Percentiles rank a stretch among this genome's conserved stretches.
phyloP scores from a whole-genome alignment of 2,888 invertebrate species.

The Cinara cedri region DNA sequence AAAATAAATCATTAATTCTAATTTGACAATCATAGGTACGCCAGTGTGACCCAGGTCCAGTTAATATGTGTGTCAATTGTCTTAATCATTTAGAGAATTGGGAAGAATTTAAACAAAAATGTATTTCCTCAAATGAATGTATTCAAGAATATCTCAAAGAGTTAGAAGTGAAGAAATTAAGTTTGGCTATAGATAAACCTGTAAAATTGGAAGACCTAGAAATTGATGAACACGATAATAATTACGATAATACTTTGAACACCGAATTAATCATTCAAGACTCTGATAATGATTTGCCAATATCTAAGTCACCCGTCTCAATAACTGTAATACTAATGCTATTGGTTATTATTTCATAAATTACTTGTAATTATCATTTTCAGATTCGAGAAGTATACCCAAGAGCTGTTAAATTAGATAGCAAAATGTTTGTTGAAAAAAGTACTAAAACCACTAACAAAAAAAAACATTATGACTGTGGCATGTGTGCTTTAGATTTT shows the following conservation, averaged over 20 bases:
- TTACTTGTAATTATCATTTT: not conserved
- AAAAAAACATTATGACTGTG: constrained; percentile 36
- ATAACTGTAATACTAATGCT: constrained; percentile 26
- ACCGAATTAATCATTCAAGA: constrained; percentile 18
- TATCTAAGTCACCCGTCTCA: constrained; percentile 23
- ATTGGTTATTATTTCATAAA: not conserved
- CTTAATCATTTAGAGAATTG: constrained; percentile 54
- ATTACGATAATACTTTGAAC: not conserved
- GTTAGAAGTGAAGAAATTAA: constrained; percentile 6
- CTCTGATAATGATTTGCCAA: constrained; percentile 41
- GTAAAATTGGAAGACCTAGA: not conserved
- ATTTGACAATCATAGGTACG: constrained; percentile 29
- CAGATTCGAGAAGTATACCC: constrained; percentile 8
- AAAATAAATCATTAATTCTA: not conserved
- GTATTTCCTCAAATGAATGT: constrained; percentile 49
- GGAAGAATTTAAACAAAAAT: constrained; percentile 57
- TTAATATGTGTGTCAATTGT: constrained; percentile 54
- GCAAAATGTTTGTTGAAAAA: not conserved
- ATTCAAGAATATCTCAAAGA: constrained; percentile 53
- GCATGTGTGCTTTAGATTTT: constrained; percentile 30
- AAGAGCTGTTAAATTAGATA: constrained; percentile 2
- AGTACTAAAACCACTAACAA: constrained; percentile 10
- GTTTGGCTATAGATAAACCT: not conserved
- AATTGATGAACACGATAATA: constrained; percentile 12
- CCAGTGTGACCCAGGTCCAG: constrained; percentile 37